Evolutionary conservation across 2,888 invertebrate species (phyloP), one percentile per base, ranked within the genome.

Genomic region (Cryptus armator): DNA sequence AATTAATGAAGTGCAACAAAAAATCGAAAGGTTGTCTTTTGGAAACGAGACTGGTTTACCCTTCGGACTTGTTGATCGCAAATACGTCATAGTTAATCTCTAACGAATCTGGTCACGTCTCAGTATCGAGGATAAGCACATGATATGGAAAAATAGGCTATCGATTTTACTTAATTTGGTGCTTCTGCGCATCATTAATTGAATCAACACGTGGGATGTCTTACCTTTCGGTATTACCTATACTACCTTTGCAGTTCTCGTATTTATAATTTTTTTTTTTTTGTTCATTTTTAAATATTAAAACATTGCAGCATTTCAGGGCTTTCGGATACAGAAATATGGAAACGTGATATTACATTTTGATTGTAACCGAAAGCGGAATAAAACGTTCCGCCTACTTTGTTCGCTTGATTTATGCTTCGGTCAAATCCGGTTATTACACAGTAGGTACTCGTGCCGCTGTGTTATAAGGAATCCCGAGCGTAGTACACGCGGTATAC

Each of bases 71-170:
- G 86, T 70, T 81, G 59, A 84, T 88, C 71, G 71, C 80, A 91
- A 90, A 89, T 79, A 67, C 90, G 90, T 90, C 90, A 89, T 86
- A 90, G 89, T 84, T 62, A 87, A 85, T 86, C 83, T 68, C 79
- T 81, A 46, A 76, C 66, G 56, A 76, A 59, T 68, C 14, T 78
- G 16, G 62, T 70, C 32, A 32, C 37, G 43, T 56, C 71, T 51
- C 76, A 19, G 19, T 53, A 19, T 24, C 53, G 24, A 51, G 32
- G 4, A 19, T 53, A 32, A 32, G 19, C 19, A 16, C 29, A 19
- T 19, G 43, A 43, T 43, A 7, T 16, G 16, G 16, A 56, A 56
- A 43, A 16, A 37, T 6, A n/a, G 3, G 32, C 6, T 14, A 9
- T 70, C 16, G 32, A 53, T 53, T 14, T 62, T 62, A 14, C 29